Evolutionary conservation across 2,888 invertebrate genomes (phyloP), one percentile per base, ranked within the genome.

Genomic region (Torymus auratus): DNA sequence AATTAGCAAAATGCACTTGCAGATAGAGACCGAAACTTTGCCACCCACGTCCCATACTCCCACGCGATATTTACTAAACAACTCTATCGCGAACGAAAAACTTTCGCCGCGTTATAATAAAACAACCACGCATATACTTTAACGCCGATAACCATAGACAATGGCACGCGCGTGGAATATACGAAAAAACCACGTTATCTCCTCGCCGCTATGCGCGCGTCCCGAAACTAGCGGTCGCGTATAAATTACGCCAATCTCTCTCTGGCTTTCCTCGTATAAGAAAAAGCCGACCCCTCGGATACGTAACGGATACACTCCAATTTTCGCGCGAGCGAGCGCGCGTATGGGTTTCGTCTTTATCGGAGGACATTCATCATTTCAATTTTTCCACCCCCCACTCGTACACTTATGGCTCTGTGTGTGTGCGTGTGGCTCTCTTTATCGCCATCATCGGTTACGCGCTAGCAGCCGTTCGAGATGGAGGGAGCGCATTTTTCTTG

Each of bases 231-330:
- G 20, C 7, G 41, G 41, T 41, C 41, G 41, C 55, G 56, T 41
- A 58, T 74, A 74, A 58, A 74, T 65, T 74, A 53, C 17, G 15
- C 64, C 15, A 7, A n/a, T 62, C 14, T 15, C 20, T 65, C 23
- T 50, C 50, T 50, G 7, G 13, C 15, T 65, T 15, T 65, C 50
- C 23, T 50, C 41, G 5, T 15, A 60, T 2, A 60, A 60, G 60
- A n/a, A 17, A 23, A 61, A 14, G 13, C 13, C 20, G 14, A 12
- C 2, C 2, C 11, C 20, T 15, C n/a, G 60, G 60, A 17, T n/a
- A 23, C 62, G 62, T 41, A 41, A 41, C 41, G 41, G 41, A 41
- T 41, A 41, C 41, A 41, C 41, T 41, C 41, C 41, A 41, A 41
- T 41, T 41, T 41, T 41, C 7, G 41, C 41, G 41, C 7, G 1